Evolutionary conservation across 1,140 invertebrate genomes (phyloP).

Genomic region (Trichoplusia ni): DNA sequence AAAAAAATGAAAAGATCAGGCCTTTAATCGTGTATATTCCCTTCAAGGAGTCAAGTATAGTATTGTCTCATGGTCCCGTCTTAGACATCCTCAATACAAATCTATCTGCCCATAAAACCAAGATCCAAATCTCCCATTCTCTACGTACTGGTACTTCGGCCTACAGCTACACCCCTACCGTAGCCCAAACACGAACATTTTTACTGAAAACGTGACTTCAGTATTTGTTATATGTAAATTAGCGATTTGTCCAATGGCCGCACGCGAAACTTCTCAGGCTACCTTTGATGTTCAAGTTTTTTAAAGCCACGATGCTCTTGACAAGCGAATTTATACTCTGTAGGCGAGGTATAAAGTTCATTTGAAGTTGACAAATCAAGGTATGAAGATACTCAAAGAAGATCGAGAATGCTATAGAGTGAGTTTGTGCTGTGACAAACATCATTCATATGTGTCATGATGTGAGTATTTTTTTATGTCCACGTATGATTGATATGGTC

Average conservation of each 20-base stretch:
- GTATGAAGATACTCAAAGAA: neutral
- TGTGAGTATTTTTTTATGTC: neutral
- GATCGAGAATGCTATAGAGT: neutral
- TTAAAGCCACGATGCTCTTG: constrained; percentile 8
- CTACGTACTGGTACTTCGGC: neutral
- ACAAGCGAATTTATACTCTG: constrained; percentile 3
- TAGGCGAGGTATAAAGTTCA: neutral
- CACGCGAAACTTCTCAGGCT: constrained; percentile 36
- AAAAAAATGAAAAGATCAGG: no score
- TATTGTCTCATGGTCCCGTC: neutral
- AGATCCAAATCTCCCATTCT: constrained; percentile 27
- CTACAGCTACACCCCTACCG: constrained; percentile 29
- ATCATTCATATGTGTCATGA: constrained; percentile 17
- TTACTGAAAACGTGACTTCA: constrained; percentile 74
- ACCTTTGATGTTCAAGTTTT: constrained; percentile 38
- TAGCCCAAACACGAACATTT: constrained; percentile 60
- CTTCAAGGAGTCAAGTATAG: neutral
- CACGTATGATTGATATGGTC: neutral
- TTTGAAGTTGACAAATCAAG: neutral
- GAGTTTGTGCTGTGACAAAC: constrained; percentile 10
- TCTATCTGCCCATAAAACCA: constrained; percentile 24
- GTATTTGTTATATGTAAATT: constrained; percentile 78
- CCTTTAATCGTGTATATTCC: constrained; percentile 6
- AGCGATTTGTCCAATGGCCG: constrained; percentile 60
- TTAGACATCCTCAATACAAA: constrained; percentile 8